A percentile compares a stretch with the other conserved stretches of the same genome.
Conservation (phyloP, 2,113 vertebrate species). For the Salvelinus sp. region DNA sequence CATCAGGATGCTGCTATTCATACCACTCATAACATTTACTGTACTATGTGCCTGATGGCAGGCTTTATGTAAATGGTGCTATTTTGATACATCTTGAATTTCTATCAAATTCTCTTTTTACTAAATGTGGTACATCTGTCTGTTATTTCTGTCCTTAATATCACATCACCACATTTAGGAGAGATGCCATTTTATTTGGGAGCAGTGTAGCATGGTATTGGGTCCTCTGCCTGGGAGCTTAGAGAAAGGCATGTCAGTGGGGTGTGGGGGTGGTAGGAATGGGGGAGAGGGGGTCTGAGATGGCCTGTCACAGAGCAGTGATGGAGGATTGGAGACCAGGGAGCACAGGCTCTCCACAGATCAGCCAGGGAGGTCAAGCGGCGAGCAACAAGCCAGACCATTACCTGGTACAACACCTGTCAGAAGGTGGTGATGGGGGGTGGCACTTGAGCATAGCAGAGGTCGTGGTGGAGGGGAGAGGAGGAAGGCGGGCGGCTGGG, state of each 20-base stretch:
- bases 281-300: neutral
- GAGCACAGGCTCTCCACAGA: constrained; percentile 30
- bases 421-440: constrained; percentile 5
- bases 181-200: neutral
- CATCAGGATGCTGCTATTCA: constrained; percentile 42
- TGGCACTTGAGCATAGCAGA: neutral
- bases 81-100: constrained; percentile 23
- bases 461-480: neutral
- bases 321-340: constrained; percentile 29
- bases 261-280: neutral
- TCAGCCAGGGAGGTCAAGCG: constrained; percentile 49
- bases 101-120: constrained; percentile 14
- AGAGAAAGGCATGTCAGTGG: neutral
- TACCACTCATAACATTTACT: constrained; percentile 24
- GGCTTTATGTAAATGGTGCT: constrained; percentile 42
- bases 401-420: constrained; percentile 41
- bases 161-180: neutral
- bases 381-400: constrained; percentile 38
- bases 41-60: constrained; percentile 16
- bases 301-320: constrained; percentile 51
- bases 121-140: neutral
- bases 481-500: constrained; percentile 3
- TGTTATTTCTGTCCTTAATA: neutral
- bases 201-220: constrained; percentile 33
- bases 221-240: constrained; percentile 23